Percentiles rank a stretch among this genome's conserved stretches.
phyloP scores from a whole-genome alignment of 2,888 invertebrate species.

The Lacanobia wlatinum region DNA sequence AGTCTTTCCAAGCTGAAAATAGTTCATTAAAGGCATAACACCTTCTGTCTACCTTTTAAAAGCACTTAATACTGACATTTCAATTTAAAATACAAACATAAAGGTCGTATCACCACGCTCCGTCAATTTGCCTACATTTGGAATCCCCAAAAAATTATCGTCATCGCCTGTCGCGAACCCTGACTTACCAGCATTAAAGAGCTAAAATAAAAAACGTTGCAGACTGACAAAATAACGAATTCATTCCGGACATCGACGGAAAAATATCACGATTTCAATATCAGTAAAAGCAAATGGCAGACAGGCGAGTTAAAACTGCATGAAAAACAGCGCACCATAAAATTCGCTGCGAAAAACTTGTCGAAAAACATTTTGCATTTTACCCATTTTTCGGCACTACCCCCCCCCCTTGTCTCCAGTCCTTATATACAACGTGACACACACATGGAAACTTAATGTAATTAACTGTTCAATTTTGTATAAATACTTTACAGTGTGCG shows the following conservation, averaged over 20 bases:
- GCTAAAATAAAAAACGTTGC: slow-evolving; percentile 40
- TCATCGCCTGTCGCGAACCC: neutral
- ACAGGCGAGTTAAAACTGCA: slow-evolving; percentile 61
- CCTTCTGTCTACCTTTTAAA: neutral
- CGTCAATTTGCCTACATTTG: slow-evolving; percentile 1
- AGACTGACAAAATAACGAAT: slow-evolving; percentile 41
- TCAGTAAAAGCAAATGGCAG: slow-evolving; percentile 66
- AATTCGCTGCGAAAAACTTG: slow-evolving; percentile 71
- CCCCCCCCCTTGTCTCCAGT: slow-evolving; percentile 53
- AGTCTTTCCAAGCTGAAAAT: neutral
- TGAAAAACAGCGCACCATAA: slow-evolving; percentile 64
- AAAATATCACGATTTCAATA: slow-evolving; percentile 66
- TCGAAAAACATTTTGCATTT: slow-evolving; percentile 74
- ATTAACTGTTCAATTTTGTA: slow-evolving; percentile 88
- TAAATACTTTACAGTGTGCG: slow-evolving; percentile 73
- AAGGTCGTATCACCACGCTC: neutral
- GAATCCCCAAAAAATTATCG: slow-evolving; percentile 36
- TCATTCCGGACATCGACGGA: slow-evolving; percentile 57
- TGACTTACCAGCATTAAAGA: slow-evolving; percentile 38
- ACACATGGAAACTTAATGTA: slow-evolving; percentile 78
- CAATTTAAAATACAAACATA: slow-evolving; percentile 5
- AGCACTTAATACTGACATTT: neutral
- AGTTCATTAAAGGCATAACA: neutral
- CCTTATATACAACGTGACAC: slow-evolving; percentile 57
- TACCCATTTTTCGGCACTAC: slow-evolving; percentile 71